Evolutionary conservation across 2,888 invertebrate genomes (phyloP).

Genomic region (Corythucha ciliata): DNA sequence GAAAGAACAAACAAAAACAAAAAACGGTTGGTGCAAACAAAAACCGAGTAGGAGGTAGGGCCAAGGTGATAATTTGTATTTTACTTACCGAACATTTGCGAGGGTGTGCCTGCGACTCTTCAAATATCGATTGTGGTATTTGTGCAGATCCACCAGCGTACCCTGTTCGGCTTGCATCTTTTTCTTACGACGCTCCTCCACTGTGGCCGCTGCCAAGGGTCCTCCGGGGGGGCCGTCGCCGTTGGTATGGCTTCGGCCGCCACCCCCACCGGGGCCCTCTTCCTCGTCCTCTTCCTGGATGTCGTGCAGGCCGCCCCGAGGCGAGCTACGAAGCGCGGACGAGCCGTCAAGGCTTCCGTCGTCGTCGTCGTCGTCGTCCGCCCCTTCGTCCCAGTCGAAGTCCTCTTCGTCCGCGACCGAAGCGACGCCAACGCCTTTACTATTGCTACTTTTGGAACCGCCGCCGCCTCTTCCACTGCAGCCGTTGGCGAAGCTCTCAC

Average conservation of each 20-base stretch:
- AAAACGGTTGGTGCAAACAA: too few species aligned
- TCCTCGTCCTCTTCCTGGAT: conserved; percentile 35
- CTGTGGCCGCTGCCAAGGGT: conserved; percentile 17
- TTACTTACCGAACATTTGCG: conserved; percentile 90
- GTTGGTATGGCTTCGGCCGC: conserved; percentile 24
- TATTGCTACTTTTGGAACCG: conserved; percentile 11
- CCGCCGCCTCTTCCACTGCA: conserved; percentile 7
- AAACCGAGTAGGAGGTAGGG: too few species aligned
- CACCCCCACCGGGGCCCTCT: conserved; percentile 22
- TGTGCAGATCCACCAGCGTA: conserved; percentile 80
- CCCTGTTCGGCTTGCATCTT: conserved; percentile 87
- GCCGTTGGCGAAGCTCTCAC: conserved; percentile 8
- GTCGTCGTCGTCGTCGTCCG: too few species aligned
- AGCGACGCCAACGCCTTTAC: too few species aligned
- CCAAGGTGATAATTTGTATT: too few species aligned
- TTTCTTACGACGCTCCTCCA: conserved; percentile 45
- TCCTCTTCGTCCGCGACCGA: too few species aligned
- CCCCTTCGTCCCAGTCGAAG: too few species aligned
- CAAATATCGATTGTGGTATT: conserved; percentile 70
- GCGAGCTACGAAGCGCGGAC: conserved; percentile 15
- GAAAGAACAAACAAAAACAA: too few species aligned
- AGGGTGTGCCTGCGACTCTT: conserved; percentile 80
- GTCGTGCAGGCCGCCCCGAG: conserved; percentile 28
- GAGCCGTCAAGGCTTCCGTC: too few species aligned
- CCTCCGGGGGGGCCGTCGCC: conserved; percentile 24